These are phyloP conservation scores for Colistium nudipinnis DNA, from an alignment of 2,113 vertebrate species.

Conservation along the genomic window DNA sequence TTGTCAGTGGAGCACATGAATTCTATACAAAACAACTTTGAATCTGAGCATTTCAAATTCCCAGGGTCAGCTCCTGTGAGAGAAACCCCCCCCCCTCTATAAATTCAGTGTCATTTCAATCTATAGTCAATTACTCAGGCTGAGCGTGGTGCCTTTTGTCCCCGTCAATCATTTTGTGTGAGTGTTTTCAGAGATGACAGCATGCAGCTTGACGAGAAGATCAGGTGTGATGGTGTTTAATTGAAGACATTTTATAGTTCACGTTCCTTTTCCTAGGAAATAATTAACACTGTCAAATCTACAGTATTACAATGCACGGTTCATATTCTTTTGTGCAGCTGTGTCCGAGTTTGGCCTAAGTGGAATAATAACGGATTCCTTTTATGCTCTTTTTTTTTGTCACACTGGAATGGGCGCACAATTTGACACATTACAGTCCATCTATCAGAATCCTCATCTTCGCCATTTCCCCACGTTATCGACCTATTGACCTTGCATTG, in stretches of 20 bases:
- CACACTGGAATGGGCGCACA: conserved; percentile 1
- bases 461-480: not conserved
- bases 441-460: not conserved
- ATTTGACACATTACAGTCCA: conserved; percentile 2
- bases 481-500: not conserved
- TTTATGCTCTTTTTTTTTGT: conserved; percentile 10
- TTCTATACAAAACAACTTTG: not conserved
- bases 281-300: conserved; percentile 35
- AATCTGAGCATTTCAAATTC: conserved; percentile 9
- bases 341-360: conserved; percentile 6
- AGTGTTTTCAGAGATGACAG: conserved; percentile 30
- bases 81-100: conserved; percentile 7
- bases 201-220: conserved; percentile 5
- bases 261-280: not conserved
- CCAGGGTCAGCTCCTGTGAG: not conserved
- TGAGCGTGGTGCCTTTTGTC: conserved; percentile 34
- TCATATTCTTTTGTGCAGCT: not conserved
- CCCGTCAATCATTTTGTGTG: conserved; percentile 42
- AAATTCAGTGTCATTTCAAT: conserved; percentile 59
- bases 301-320: not conserved
- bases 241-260: conserved; percentile 22
- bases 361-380: conserved; percentile 6
- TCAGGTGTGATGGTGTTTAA: conserved; percentile 38
- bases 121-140: conserved; percentile 61
- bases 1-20: conserved; percentile 1